A percentile compares a stretch with the other conserved stretches of the same genome.
phyloP scores from a whole-genome alignment of 2,888 invertebrate species.

The Melangyna quadrimaculata region DNA sequence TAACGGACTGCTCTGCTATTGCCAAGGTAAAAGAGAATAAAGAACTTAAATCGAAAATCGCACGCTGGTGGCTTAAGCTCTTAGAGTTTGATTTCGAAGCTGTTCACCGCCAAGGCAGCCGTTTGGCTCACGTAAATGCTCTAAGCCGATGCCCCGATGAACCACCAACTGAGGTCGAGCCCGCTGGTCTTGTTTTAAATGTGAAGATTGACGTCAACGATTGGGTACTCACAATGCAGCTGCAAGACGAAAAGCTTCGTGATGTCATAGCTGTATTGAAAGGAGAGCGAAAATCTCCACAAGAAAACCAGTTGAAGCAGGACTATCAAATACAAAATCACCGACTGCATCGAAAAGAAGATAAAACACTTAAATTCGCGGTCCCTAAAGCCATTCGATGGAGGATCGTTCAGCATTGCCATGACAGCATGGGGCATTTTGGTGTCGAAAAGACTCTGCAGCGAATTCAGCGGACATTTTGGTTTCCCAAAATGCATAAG shows the following conservation, averaged over 20 bases:
- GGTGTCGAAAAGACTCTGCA: slow-evolving; percentile 65
- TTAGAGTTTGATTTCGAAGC: slow-evolving; percentile 67
- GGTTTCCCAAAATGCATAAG: slow-evolving; percentile 63
- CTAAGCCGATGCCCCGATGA: background rate
- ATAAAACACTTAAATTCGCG: slow-evolving; percentile 26
- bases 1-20: slow-evolving; percentile 50
- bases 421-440: slow-evolving; percentile 68
- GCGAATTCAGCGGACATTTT: slow-evolving; percentile 45
- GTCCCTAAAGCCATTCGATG: slow-evolving; percentile 59
- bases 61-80: slow-evolving; percentile 63
- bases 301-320: slow-evolving; percentile 42
- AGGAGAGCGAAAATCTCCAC: slow-evolving; percentile 21
- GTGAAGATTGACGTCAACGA: slow-evolving; percentile 42
- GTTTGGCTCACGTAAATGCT: slow-evolving; percentile 64
- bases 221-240: slow-evolving; percentile 69
- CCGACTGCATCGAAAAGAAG: slow-evolving; percentile 36
- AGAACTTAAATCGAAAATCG: slow-evolving; percentile 73
- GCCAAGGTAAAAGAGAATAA: slow-evolving; percentile 42
- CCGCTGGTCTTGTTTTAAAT: slow-evolving; percentile 25
- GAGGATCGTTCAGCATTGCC: slow-evolving; percentile 57
- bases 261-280: slow-evolving; percentile 44
- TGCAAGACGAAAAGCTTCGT: slow-evolving; percentile 47
- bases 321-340: slow-evolving; percentile 49
- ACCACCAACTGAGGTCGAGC: slow-evolving; percentile 6
- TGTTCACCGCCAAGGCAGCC: slow-evolving; percentile 61